Conservation (phyloP, 1,140 invertebrate species). For the Lasioglossum baleicum region DNA sequence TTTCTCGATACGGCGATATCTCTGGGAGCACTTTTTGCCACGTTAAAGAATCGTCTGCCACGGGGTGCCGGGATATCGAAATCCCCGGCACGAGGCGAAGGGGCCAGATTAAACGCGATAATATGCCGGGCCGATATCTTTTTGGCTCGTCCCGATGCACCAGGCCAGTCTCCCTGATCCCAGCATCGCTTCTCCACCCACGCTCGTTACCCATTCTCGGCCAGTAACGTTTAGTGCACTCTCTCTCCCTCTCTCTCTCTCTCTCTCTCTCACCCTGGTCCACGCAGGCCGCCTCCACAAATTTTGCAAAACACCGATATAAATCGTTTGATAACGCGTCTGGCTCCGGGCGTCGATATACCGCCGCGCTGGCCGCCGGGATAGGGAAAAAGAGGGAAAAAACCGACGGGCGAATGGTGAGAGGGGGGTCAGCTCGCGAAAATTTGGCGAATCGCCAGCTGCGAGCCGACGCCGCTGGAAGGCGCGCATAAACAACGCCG, state of each 20-base stretch:
- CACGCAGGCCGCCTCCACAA: constrained; percentile 62
- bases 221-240: constrained; percentile 47
- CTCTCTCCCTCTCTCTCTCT: constrained; percentile 6
- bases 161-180: constrained; percentile 7
- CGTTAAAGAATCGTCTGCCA: constrained; percentile 28
- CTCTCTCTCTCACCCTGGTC: constrained; percentile 16
- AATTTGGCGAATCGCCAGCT: constrained; percentile 68
- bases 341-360: constrained; percentile 66
- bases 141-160: constrained; percentile 45
- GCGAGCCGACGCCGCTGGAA: constrained; percentile 29
- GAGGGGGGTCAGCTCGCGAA: not conserved
- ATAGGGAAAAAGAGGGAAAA: not conserved
- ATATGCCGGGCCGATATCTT: constrained; percentile 55
- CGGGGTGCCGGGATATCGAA: not conserved
- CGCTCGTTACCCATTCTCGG: constrained; percentile 55
- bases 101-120: constrained; percentile 56
- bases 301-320: constrained; percentile 73
- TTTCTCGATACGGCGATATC: constrained; percentile 26
- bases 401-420: not conserved
- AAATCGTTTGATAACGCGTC: constrained; percentile 72
- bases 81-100: not conserved
- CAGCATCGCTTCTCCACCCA: not conserved
- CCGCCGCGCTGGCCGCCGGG: not conserved
- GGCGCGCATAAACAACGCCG: constrained; percentile 46
- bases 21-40: constrained; percentile 14